A percentile compares a stretch with the other conserved stretches of the same genome.
Conservation (phyloP, 2,888 invertebrate genomes). For the Boloria euphrosyne region DNA sequence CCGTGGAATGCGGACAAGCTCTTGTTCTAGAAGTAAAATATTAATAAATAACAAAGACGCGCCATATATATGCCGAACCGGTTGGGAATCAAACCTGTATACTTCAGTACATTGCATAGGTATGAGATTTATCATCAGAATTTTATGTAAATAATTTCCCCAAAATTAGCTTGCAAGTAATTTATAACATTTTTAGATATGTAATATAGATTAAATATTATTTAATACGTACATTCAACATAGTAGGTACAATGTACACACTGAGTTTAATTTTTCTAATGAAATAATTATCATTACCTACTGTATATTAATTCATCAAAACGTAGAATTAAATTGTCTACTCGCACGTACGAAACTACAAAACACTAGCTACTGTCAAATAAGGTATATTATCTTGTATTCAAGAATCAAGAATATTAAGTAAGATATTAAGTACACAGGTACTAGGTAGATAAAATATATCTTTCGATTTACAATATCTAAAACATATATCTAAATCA, state of each 20-base stretch:
- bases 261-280: not conserved
- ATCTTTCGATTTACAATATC: not conserved
- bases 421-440: too few species aligned
- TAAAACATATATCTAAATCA: not conserved
- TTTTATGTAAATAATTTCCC: slow-evolving; percentile 17
- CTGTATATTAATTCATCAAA: not conserved
- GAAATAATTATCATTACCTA: not conserved
- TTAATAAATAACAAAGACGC: slow-evolving; percentile 54
- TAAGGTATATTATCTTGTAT: too few species aligned
- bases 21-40: slow-evolving; percentile 56
- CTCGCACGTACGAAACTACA: too few species aligned
- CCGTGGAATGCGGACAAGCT: slow-evolving; percentile 64
- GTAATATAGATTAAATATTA: too few species aligned
- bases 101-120: slow-evolving; percentile 32
- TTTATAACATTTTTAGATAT: too few species aligned
- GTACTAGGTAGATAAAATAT: not conserved
- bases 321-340: too few species aligned
- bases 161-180: not conserved
- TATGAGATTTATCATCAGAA: slow-evolving; percentile 28
- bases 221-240: too few species aligned
- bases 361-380: too few species aligned
- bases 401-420: too few species aligned
- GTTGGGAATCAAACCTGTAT: slow-evolving; percentile 49
- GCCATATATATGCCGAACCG: slow-evolving; percentile 55
- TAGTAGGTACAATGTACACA: too few species aligned